Evolutionary conservation across 2,888 invertebrate species (phyloP).

Genomic region (Aphodius sticticus): DNA sequence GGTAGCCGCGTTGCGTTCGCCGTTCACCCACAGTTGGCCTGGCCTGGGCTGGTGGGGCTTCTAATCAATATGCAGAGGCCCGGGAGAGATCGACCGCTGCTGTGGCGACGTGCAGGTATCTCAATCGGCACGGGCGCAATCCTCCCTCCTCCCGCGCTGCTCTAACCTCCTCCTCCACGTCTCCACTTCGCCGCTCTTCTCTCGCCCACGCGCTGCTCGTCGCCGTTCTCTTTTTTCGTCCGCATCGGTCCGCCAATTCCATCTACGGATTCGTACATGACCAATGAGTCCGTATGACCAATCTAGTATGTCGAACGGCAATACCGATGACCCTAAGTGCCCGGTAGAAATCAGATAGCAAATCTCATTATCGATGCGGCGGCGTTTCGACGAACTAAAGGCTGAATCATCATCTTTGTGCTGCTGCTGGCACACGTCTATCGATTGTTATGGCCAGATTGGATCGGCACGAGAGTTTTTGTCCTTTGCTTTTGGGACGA

Average conservation of each 20-base stretch:
- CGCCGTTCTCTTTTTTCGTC: background rate
- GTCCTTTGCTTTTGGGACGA: no score
- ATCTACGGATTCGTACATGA: background rate
- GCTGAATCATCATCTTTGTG: background rate
- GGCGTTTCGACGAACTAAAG: background rate
- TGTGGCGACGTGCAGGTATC: conserved; percentile 50
- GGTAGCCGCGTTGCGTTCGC: background rate
- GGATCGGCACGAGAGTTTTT: no score
- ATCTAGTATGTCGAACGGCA: background rate
- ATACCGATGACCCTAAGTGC: background rate
- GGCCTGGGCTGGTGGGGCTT: background rate
- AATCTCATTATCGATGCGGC: background rate
- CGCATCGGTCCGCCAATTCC: background rate
- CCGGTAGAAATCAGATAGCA: background rate
- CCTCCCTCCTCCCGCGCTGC: background rate
- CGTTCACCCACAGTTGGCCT: background rate
- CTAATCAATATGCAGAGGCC: conserved; percentile 52
- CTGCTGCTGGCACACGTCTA: no score
- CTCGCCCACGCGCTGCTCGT: background rate
- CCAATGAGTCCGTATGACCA: background rate
- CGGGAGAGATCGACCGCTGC: conserved; percentile 52
- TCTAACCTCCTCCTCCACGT: background rate
- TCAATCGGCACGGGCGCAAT: conserved; percentile 36
- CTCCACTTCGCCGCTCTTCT: background rate
- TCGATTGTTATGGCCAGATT: no score